Base-by-base conservation (phyloP, 2,113 vertebrate genomes). In the Orthonyx spaldingii region DNA sequence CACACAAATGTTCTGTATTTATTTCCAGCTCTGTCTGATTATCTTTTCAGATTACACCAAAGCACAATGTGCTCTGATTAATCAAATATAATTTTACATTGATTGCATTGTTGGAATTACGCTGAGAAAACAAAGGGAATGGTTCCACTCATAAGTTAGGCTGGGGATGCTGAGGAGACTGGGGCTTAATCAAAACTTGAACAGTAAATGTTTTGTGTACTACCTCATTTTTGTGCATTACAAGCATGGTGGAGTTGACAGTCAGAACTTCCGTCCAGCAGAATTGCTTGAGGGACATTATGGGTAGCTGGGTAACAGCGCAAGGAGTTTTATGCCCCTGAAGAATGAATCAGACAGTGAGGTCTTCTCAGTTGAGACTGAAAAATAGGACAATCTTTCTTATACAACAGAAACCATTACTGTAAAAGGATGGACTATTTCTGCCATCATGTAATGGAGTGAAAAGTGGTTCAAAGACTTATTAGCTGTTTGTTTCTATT, bases 221-320 rank as follows among this genome's bases (percentile, higher is more conserved):
- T 98, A 98, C 98, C 98, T 98, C 98, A 98, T 98, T 98, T 97
- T 96, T 94, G 97, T 96, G 97, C 80, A 52, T 96, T 88, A 93
- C 94, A 50, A 93, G 91, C 82, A 17, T 91, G 94, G 95, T 94
- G 97, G 89, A 87, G 69, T 46, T 90, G 95, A 94, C 90, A 74
- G 66, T 47, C 59, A 61, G 93, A 95, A 84, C 97, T 91, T 95
- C 89, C 41, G 52, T 94, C 93, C 79, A 46, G 35, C 92, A 63
- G 41, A 47, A 90, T 59, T 61, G 94, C 90, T 90, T 76, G 77
- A 90, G 96, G 94, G 94, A 86, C 52, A 12, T 63, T 41, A 49
- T 85, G 96, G 94, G 97, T 94, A 96, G 96, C 97, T 93, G 94
- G 92, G 96, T 74, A 92, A 89, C 96, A 47, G 95, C 39, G 0